Evolutionary conservation across 37 sponge, comb jelly and placozoan species (phyloP), one percentile per base, ranked within the genome.

Genomic region (Spongilla lacustris): DNA sequence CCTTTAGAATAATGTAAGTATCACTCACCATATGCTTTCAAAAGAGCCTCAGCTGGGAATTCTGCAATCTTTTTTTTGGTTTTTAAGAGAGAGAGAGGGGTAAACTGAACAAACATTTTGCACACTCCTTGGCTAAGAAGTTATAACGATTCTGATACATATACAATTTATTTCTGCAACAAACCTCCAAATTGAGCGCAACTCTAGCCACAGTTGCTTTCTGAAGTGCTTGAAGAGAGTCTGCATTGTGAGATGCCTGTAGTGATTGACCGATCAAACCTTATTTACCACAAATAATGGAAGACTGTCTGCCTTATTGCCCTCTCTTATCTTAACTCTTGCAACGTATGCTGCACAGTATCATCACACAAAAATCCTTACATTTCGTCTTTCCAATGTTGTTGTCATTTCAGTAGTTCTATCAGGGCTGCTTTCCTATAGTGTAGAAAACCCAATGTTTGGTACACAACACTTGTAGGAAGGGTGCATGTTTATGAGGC

Each of bases 11-110:
- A n/a, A n/a, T n/a, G n/a, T n/a, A n/a, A n/a, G n/a, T n/a, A n/a
- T n/a, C n/a, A n/a, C n/a, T n/a, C 49, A 93, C 93, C 81, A 78
- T 89, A 89, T 22, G 83, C 48, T 83, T 78, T 84, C 26, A 93
- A 80, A 68, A 93, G 79, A 27, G 93, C 90, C 72, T 89, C 85
- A 68, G 93, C 89, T 36, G 78, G 32, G 38, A 84, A 83, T 27
- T 80, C 66, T 10, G 85, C 19, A 30, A 84, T 85, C 90, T 90
- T 34, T 4, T 73, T 46, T 4, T 9, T 11, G 66, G 33, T 4
- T 6, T 3, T 26, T 69, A 5, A 24, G 38, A 77, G 25, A 68
- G 9, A 84, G 29, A 8, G 24, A 49, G 23, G 23, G 5, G 31
- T 29, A 67, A n/a, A 30, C 22, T 80, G 24, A n/a, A 4, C 13